phyloP scores from a whole-genome alignment of 2,888 invertebrate species.

The Cephus nigrinus region DNA sequence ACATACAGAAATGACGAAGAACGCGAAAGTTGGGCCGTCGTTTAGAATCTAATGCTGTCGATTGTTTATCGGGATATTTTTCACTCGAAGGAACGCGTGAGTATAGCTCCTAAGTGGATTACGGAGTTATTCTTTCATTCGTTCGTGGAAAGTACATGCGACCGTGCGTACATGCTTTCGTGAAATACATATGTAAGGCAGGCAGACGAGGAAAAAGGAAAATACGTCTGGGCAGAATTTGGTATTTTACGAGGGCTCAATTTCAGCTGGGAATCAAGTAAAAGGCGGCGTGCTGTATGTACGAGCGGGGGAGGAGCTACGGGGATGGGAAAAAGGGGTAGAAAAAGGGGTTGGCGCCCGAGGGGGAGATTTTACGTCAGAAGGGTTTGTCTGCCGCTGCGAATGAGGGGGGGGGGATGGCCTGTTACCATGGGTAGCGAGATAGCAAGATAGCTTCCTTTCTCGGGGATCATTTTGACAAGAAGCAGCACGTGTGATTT shows the following conservation, averaged over 20 bases:
- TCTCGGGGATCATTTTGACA: constrained; percentile 33
- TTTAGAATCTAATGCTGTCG: too few relatives aligned
- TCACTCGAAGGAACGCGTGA: too few relatives aligned
- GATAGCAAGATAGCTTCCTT: constrained; percentile 19
- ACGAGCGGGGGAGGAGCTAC: constrained; percentile 13
- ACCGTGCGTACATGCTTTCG: not conserved
- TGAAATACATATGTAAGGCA: not conserved
- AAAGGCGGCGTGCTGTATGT: not conserved
- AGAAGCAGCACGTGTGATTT: constrained; percentile 45
- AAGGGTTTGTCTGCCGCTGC: not conserved
- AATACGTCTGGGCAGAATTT: not conserved
- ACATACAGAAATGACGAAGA: too few relatives aligned
- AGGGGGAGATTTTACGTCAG: constrained; percentile 14
- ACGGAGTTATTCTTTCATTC: not conserved
- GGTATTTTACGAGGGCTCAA: constrained; percentile 11
- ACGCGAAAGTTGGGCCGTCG: too few relatives aligned
- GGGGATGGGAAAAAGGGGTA: too few relatives aligned
- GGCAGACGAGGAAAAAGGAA: not conserved
- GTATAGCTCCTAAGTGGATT: not conserved
- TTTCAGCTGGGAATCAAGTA: constrained; percentile 14
- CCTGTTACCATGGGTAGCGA: not conserved
- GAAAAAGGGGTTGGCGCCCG: constrained; percentile 30
- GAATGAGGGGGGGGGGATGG: not conserved
- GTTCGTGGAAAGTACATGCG: not conserved
- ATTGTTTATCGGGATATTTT: too few relatives aligned